A percentile compares a stretch with the other conserved stretches of the same genome.
phyloP scores from a whole-genome alignment of 2,888 invertebrate species.

The Polietes domitor region DNA sequence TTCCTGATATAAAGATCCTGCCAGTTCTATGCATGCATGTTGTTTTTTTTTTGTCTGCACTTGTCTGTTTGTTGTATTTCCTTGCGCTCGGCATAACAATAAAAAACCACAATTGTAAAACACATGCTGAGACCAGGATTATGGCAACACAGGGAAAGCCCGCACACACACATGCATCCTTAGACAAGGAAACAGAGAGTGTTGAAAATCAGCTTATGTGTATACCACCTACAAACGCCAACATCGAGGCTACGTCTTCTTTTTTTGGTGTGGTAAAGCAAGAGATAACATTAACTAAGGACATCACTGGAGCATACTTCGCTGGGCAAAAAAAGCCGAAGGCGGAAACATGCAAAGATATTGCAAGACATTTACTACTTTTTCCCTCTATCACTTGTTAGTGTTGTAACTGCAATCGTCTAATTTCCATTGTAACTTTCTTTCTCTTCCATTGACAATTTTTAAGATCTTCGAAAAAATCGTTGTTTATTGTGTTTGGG shows the following conservation, averaged over 20 bases:
- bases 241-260: neutral
- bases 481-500: constrained; percentile 9
- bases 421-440: neutral
- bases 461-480: neutral
- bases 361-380: constrained; percentile 20
- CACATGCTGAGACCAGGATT: constrained; percentile 75
- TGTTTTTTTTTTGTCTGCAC: neutral
- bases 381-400: neutral
- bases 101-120: constrained; percentile 72
- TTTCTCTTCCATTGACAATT: too few relatives aligned
- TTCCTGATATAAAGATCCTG: constrained; percentile 2
- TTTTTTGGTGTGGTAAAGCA: constrained; percentile 1
- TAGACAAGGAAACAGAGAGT: neutral
- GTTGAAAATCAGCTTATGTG: constrained; percentile 47
- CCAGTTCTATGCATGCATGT: neutral
- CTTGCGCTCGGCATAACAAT: constrained; percentile 52
- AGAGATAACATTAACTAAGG: neutral
- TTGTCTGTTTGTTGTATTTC: neutral
- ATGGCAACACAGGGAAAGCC: constrained; percentile 47
- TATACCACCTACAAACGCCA: neutral
- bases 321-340: neutral
- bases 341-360: constrained; percentile 14
- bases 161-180: neutral
- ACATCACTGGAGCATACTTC: neutral
- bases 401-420: neutral